Conservation (phyloP, 2,113 vertebrate genomes). For the Egretta garzetta region DNA sequence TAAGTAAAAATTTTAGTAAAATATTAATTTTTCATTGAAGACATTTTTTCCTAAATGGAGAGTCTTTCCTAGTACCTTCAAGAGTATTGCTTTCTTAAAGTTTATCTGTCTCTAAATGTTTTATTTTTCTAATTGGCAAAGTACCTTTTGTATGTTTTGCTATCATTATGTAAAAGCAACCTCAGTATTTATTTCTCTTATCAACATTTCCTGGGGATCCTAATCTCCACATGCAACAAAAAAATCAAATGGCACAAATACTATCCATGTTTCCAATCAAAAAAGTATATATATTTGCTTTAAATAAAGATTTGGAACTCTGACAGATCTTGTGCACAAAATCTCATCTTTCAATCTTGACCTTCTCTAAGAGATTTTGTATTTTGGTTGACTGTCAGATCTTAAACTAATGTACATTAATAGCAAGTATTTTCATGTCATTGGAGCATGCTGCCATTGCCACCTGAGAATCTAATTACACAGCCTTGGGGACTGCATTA, state of each 20-base stretch:
- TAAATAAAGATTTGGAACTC: background rate
- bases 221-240: background rate
- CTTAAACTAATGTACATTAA: background rate
- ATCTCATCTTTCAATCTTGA: background rate
- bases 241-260: background rate
- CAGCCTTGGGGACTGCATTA: background rate
- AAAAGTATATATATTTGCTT: background rate
- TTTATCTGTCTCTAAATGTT: background rate
- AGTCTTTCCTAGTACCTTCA: background rate
- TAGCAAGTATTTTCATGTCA: background rate
- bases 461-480: background rate
- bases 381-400: background rate
- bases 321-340: rapidly evolving
- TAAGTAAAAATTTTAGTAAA: background rate
- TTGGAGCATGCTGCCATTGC: rapidly evolving
- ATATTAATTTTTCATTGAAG: background rate
- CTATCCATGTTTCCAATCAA: background rate
- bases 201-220: background rate
- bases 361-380: background rate
- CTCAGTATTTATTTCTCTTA: background rate
- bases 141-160: background rate
- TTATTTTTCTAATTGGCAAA: background rate
- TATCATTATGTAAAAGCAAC: background rate
- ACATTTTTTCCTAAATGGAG: background rate
- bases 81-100: background rate